A percentile compares a stretch with the other conserved stretches of the same genome.
These are phyloP conservation scores for Oasisia sp. DNA, from an alignment of 2,888 invertebrate genomes.

Conservation along the genomic window DNA sequence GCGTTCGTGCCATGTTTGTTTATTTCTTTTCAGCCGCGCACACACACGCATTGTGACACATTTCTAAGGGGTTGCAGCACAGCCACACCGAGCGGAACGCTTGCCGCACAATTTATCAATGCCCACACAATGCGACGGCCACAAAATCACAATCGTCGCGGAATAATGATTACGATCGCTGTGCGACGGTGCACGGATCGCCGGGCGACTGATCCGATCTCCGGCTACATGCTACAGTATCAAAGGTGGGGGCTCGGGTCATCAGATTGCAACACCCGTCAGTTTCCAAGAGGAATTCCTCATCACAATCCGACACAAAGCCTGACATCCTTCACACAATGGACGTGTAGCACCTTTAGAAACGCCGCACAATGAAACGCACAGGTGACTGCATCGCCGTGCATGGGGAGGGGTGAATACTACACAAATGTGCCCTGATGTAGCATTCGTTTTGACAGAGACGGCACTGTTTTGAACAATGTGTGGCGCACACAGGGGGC, in stretches of 20 bases:
- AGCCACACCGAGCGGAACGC: slow-evolving; percentile 2
- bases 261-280: slow-evolving; percentile 6
- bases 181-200: not conserved
- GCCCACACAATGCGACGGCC: slow-evolving; percentile 17
- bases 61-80: not conserved
- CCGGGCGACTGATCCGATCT: not conserved
- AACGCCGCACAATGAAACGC: not conserved
- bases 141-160: slow-evolving; percentile 1
- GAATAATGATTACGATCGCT: slow-evolving; percentile 5
- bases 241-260: not conserved
- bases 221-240: not conserved
- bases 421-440: not conserved
- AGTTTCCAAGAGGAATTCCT: not conserved
- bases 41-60: slow-evolving; percentile 5
- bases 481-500: not conserved
- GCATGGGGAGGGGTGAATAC: not conserved
- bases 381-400: not conserved
- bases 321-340: not conserved
- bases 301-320: not conserved
- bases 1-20: slow-evolving; percentile 17
- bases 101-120: slow-evolving; percentile 10
- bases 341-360: not conserved
- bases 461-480: not conserved
- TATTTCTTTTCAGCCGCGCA: slow-evolving; percentile 1
- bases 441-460: not conserved